Percentiles rank a stretch among this genome's conserved stretches.
Evolutionary conservation across 1,140 invertebrate species (phyloP).

Genomic region (Temnothorax longispinosus): DNA sequence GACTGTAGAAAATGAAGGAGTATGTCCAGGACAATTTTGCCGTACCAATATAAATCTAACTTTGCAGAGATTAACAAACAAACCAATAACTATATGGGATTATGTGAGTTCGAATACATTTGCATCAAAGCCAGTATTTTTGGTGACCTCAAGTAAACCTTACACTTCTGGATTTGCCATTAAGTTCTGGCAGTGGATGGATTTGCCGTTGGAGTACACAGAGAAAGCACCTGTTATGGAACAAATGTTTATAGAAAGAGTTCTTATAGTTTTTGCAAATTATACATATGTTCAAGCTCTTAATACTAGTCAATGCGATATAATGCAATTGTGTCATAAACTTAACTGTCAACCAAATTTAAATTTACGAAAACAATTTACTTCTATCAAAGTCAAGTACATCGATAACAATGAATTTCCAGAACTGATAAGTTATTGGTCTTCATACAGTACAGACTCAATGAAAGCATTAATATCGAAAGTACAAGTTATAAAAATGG

Average conservation of each 20-base stretch:
- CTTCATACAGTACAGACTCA: constrained; percentile 77
- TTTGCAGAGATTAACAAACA: constrained; percentile 86
- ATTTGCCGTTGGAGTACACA: constrained; percentile 26
- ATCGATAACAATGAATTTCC: constrained; percentile 90
- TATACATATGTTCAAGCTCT: constrained; percentile 90
- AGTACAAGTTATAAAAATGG: constrained; percentile 82
- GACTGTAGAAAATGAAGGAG: constrained; percentile 88
- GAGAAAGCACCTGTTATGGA: constrained; percentile 79
- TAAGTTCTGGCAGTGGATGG: constrained; percentile 92
- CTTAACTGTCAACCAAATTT: constrained; percentile 91
- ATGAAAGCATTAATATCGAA: constrained; percentile 77
- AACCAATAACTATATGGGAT: constrained; percentile 86
- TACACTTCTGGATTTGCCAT: constrained; percentile 90
- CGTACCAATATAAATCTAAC: constrained; percentile 88
- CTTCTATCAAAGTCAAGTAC: constrained; percentile 88
- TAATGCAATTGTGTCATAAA: constrained; percentile 89
- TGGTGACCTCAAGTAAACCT: constrained; percentile 81
- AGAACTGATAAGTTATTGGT: constrained; percentile 90
- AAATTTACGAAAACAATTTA: constrained; percentile 87
- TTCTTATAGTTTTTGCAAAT: constrained; percentile 92
- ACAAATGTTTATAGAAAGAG: constrained; percentile 88
- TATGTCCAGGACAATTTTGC: constrained; percentile 88
- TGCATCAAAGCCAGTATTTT: constrained; percentile 89
- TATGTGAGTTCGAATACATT: constrained; percentile 88
- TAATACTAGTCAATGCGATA: constrained; percentile 91